Percentiles rank a stretch among this genome's conserved stretches.
phyloP scores from a whole-genome alignment of 2,888 invertebrate species.

The Meliscaeva auricollis region DNA sequence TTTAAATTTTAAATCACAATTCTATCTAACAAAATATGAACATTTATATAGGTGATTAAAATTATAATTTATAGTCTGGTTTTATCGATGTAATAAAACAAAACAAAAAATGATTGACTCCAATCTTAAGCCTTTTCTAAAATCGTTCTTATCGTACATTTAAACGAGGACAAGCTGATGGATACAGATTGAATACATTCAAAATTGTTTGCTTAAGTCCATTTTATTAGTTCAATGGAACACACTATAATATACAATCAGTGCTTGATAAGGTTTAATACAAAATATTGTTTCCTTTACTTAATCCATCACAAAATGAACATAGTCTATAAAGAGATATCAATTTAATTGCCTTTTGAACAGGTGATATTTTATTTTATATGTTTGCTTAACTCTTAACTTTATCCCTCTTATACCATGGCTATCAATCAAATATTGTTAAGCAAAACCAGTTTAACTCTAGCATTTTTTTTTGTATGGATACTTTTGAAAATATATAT shows the following conservation, averaged over 20 bases:
- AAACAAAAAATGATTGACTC: neutral
- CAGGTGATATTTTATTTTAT: neutral
- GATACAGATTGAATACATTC: neutral
- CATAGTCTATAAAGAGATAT: neutral
- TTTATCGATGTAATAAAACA: neutral
- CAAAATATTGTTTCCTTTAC: neutral
- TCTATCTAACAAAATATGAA: no score
- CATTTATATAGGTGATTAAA: no score
- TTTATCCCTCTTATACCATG: neutral
- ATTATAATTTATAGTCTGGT: no score
- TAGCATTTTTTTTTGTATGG: no score
- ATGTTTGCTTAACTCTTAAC: constrained; percentile 1
- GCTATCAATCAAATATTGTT: neutral
- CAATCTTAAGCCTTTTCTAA: neutral
- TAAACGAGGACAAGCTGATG: neutral
- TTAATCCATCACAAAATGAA: constrained; percentile 5
- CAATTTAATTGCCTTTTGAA: constrained; percentile 9
- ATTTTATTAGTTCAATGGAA: constrained; percentile 18
- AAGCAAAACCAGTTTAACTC: neutral
- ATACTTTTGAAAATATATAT: no score
- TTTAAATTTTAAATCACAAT: no score
- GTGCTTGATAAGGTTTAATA: constrained; percentile 19
- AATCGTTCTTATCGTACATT: constrained; percentile 1
- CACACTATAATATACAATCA: constrained; percentile 41
- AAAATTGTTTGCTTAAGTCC: neutral